These are phyloP conservation scores for Hyaena hyaena DNA, from an alignment of 2,113 vertebrate genomes.

Conservation along the genomic window DNA sequence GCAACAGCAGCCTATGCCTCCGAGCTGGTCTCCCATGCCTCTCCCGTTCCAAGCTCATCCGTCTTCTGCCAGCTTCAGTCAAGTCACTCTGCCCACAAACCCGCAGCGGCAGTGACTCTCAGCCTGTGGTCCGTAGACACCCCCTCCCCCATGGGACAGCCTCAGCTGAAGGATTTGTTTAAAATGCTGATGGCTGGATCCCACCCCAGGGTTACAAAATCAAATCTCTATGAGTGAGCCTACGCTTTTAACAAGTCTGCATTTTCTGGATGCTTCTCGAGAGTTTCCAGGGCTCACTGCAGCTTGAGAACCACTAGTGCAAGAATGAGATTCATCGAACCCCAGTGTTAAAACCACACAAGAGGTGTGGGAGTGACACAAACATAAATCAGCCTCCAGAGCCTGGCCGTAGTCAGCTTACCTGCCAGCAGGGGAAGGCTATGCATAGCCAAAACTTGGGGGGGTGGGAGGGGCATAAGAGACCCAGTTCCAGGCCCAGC, in stretches of 20 bases:
- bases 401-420: neutral
- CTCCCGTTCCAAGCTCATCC: neutral
- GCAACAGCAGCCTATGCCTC: neutral
- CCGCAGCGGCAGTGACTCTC: neutral
- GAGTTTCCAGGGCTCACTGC: neutral
- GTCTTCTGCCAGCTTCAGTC: neutral
- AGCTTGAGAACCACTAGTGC: neutral
- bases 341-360: neutral
- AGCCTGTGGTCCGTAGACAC: neutral
- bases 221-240: neutral
- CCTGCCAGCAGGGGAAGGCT: neutral
- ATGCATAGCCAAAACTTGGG: rapidly evolving
- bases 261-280: neutral
- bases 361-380: neutral
- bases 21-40: neutral
- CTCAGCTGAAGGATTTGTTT: no score
- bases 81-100: neutral
- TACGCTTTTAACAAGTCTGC: neutral
- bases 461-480: neutral
- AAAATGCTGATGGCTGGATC: neutral
- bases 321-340: neutral
- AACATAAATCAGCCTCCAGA: neutral
- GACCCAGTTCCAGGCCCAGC: neutral
- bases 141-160: neutral
- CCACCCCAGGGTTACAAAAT: neutral